These are phyloP conservation scores for Hylaeus volcanicus DNA, from an alignment of 1,140 invertebrate species.

Conservation along the genomic window DNA sequence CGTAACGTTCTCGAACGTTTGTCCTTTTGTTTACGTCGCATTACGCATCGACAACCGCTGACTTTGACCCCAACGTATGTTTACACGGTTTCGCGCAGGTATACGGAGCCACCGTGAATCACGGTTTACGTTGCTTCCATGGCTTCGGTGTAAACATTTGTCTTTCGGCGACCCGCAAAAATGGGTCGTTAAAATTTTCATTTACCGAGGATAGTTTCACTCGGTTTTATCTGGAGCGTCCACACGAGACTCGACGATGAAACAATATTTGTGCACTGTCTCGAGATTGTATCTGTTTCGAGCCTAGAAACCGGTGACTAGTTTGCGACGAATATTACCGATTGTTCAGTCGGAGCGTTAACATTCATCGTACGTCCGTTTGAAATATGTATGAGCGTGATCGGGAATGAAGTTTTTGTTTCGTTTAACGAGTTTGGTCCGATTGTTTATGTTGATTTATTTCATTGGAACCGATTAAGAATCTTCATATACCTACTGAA, in stretches of 20 bases:
- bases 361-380: too few relatives aligned
- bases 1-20: too few relatives aligned
- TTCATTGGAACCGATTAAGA: too few relatives aligned
- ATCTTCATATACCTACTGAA: too few relatives aligned
- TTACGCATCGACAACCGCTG: conserved; percentile 4
- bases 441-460: too few relatives aligned
- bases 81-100: conserved; percentile 32
- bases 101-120: conserved; percentile 11
- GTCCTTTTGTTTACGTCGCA: background rate
- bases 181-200: background rate
- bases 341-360: too few relatives aligned
- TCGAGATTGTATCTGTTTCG: too few relatives aligned
- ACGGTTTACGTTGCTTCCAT: conserved; percentile 8
- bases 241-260: too few relatives aligned
- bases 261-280: background rate
- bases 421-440: too few relatives aligned
- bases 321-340: background rate
- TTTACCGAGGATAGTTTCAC: background rate
- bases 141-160: conserved; percentile 27
- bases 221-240: background rate
- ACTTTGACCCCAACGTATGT: conserved; percentile 44
- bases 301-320: too few relatives aligned
- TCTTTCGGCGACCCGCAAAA: background rate
- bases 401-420: too few relatives aligned
- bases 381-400: too few relatives aligned